phyloP scores from a whole-genome alignment of 2,113 vertebrate species.

The Sciurus niger region DNA sequence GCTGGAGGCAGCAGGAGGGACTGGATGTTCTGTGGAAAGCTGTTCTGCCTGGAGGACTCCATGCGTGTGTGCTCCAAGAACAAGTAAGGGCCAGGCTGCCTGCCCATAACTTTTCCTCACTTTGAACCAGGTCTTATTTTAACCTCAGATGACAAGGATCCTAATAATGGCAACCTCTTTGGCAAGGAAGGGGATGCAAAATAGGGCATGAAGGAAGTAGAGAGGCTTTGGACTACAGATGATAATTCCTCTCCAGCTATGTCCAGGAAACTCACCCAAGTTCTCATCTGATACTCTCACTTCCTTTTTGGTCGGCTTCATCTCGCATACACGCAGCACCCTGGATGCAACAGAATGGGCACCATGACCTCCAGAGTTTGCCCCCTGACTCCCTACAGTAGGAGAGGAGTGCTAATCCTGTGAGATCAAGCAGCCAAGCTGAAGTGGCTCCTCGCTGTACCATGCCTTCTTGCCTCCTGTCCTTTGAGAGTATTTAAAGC shows the following conservation, averaged over 20 bases:
- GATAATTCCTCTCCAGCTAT: conserved; percentile 66
- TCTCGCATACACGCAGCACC: neutral
- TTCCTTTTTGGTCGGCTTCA: conserved; percentile 67
- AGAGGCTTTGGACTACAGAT: conserved; percentile 62
- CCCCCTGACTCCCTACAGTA: neutral
- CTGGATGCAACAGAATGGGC: conserved; percentile 32
- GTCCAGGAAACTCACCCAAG: conserved; percentile 81
- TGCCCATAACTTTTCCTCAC: conserved; percentile 67
- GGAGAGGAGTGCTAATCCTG: conserved; percentile 48
- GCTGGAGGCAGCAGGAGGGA: neutral
- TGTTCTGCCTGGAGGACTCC: neutral
- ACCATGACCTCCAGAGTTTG: neutral
- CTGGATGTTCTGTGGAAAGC: neutral
- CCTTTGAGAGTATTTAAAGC: conserved; percentile 88
- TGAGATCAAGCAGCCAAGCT: conserved; percentile 30
- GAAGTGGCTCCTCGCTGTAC: neutral
- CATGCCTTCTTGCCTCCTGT: conserved; percentile 57
- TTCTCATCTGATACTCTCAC: conserved; percentile 76
- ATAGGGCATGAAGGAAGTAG: conserved; percentile 77
- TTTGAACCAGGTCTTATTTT: conserved; percentile 79
- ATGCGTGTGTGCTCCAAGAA: conserved; percentile 1
- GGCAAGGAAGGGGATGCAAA: conserved; percentile 62
- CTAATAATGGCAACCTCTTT: conserved; percentile 82
- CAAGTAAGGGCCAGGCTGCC: conserved; percentile 55
- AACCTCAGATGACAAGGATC: conserved; percentile 84